phyloP scores from a whole-genome alignment of 2,888 invertebrate species.

The Rotaria sp. region DNA sequence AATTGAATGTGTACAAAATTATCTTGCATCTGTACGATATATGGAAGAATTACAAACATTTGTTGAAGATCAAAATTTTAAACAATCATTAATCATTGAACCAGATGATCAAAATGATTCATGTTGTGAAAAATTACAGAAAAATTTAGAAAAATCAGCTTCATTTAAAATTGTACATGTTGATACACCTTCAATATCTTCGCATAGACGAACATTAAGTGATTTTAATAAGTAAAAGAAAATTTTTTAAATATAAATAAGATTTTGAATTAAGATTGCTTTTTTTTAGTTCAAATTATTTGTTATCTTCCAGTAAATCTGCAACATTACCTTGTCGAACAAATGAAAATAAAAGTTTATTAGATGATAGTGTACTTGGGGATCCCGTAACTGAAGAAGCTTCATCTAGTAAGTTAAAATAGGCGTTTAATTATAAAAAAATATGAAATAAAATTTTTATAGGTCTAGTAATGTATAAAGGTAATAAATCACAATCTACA shows the following conservation, averaged over 20 bases:
- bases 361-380: neutral
- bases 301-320: neutral
- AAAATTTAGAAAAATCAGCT: neutral
- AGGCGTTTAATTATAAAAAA: neutral
- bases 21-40: slow-evolving; percentile 78
- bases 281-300: neutral
- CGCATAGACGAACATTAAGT: slow-evolving; percentile 1
- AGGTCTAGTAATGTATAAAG: neutral
- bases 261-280: neutral
- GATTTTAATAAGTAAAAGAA: neutral
- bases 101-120: neutral
- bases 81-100: slow-evolving; percentile 49
- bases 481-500: neutral
- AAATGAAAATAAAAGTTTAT: slow-evolving; percentile 5
- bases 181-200: neutral
- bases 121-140: neutral
- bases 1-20: slow-evolving; percentile 71
- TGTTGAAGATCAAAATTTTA: slow-evolving; percentile 88
- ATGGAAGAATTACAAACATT: slow-evolving; percentile 91
- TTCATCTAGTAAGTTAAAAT: neutral
- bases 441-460: neutral
- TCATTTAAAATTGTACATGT: neutral
- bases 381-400: neutral
- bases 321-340: slow-evolving; percentile 21
- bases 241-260: neutral